Evolutionary conservation across 1,140 invertebrate genomes (phyloP).

Genomic region (Drosophila serrata): DNA sequence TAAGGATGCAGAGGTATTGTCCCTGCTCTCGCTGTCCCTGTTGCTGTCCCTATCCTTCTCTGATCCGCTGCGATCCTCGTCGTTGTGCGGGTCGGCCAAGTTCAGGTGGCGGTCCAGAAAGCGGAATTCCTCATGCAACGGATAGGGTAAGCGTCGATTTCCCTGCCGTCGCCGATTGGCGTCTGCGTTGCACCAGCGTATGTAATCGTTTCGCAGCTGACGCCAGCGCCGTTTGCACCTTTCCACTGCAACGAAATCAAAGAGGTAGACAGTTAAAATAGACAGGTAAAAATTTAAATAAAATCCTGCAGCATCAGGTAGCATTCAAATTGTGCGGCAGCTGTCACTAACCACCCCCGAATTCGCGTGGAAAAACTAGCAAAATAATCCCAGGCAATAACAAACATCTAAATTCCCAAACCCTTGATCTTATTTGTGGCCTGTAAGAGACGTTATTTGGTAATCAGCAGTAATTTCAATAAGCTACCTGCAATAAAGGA

Average conservation of each 20-base stretch:
- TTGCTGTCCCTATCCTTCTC: constrained; percentile 35
- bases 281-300: constrained; percentile 32
- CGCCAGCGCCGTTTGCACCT: constrained; percentile 71
- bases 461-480: neutral
- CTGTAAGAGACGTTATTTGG: neutral
- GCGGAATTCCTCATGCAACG: constrained; percentile 39
- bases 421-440: neutral
- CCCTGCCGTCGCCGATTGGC: constrained; percentile 26
- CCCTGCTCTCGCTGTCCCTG: constrained; percentile 41
- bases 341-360: constrained; percentile 5
- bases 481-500: neutral
- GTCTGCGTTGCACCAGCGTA: constrained; percentile 37
- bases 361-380: neutral
- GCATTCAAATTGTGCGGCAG: neutral
- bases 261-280: neutral
- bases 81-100: neutral
- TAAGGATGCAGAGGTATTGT: constrained; percentile 13
- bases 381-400: constrained; percentile 4
- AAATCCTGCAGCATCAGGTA: constrained; percentile 23
- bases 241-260: constrained; percentile 41
- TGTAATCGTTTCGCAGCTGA: constrained; percentile 60
- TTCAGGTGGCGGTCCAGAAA: constrained; percentile 54
- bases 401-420: neutral
- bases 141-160: constrained; percentile 21
- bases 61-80: constrained; percentile 13